Conservation (phyloP, 2,113 vertebrate species). For the Laticauda colubrina region DNA sequence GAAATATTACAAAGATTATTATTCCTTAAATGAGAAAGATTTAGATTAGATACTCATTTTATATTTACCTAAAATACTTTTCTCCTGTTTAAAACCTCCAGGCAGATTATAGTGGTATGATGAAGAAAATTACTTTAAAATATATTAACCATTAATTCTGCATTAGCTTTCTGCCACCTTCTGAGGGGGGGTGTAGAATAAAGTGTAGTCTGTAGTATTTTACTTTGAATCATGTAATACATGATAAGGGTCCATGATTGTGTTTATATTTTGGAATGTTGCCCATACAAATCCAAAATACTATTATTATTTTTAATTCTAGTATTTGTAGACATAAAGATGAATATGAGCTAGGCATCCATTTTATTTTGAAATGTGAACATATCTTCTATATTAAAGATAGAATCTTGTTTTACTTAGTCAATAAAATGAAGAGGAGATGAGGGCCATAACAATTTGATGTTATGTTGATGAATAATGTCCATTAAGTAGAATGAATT, state of each 20-base stretch:
- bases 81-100: neutral
- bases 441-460: neutral
- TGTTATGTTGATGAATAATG: neutral
- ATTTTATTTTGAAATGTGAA: neutral
- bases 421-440: neutral
- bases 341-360: neutral
- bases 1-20: neutral
- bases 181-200: neutral
- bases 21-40: neutral
- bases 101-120: neutral
- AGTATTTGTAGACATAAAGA: neutral
- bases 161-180: neutral
- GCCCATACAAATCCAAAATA: neutral
- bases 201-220: neutral
- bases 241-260: neutral
- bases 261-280: neutral
- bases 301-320: neutral
- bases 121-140: neutral
- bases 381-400: neutral
- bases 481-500: neutral
- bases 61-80: neutral
- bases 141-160: neutral
- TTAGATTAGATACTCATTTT: neutral
- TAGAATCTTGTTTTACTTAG: neutral
- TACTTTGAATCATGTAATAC: neutral